Base-by-base conservation (phyloP, 2,797 vertebrate genomes). In the Nannoperca australis region DNA sequence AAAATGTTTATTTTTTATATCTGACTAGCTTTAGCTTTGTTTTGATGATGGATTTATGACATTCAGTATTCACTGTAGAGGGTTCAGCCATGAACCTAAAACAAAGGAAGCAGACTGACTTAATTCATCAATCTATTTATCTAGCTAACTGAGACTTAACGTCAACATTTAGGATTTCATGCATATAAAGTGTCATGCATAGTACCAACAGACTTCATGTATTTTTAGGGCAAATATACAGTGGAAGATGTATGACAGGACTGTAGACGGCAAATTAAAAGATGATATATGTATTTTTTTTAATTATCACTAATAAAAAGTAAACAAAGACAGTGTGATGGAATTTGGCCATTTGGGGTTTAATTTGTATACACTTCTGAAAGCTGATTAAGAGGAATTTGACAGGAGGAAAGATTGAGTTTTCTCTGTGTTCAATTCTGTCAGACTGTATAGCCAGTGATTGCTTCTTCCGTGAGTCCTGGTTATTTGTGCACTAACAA, bases 401-500 rank as follows among this genome's bases (percentile, higher is more conserved):
- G 32, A 47, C 6, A 64, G 20, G 27, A 47, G 27, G 24, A 20
- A 49, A 9, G 9, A 38, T 14, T 36, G n/a, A 20, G n/a, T 60
- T 51, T 51, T 54, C 10, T 58, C 53, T 47, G 53, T 12, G 40
- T 51, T 66, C 24, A 45, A 8, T 24, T 53, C 3, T 36, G 14
- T 56, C 27, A 67, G 17, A 36, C 15, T 56, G 45, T 15, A 42
- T 34, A 2, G 5, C 20, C 9, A 49, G 24, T 13, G n/a, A 56
- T 20, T 5, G 44, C 34, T 71, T 63, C 42, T 55, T 66, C 44
- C 7, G 2, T 58, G 32, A 76, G 2, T n/a, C 14, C 34, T 36
- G 45, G 17, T 70, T 27, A 70, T 72, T 62, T 70, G 42, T 62
- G 58, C 24, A 56, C 36, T 70, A 27, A 72, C 62, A 56, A 73